These are phyloP conservation scores for Parazoanthus atlanticus DNA, from an alignment of 92 coral and sea anemone genomes.

Conservation along the genomic window DNA sequence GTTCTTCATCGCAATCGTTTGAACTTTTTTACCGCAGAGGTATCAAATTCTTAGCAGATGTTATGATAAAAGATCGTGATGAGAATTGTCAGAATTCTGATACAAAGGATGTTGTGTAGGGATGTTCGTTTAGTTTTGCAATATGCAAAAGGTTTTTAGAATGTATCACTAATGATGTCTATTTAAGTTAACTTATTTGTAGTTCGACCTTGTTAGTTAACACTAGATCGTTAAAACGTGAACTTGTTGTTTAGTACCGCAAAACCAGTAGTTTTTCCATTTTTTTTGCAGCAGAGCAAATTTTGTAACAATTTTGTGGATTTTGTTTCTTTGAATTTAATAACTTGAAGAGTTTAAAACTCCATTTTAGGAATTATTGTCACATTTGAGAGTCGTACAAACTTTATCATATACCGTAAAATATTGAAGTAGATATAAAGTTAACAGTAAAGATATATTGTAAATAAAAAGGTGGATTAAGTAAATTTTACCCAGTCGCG, in stretches of 20 bases:
- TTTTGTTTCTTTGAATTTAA: not conserved
- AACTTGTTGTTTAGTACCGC: not conserved
- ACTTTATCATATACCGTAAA: not conserved
- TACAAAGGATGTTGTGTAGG: not conserved
- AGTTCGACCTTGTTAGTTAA: not conserved
- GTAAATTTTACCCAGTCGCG: not conserved
- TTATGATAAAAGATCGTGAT: not conserved
- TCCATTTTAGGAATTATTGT: not conserved
- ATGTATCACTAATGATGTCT: too few species aligned
- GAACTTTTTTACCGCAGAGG: too few species aligned
- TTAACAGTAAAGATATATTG: not conserved
- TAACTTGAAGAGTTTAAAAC: not conserved
- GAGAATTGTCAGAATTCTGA: not conserved
- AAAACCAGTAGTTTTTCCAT: not conserved
- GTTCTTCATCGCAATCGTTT: not conserved
- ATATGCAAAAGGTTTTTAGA: not conserved
- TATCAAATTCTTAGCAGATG: not conserved
- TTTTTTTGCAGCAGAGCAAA: not conserved
- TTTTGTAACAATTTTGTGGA: not conserved
- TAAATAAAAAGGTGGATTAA: not conserved
- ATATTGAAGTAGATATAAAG: not conserved
- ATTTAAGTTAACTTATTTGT: too few species aligned
- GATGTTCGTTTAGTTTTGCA: not conserved
- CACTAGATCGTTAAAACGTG: too few species aligned
- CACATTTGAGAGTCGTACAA: not conserved